phyloP scores from a whole-genome alignment of 2,888 invertebrate species.

The Parnassius mnemosyne region DNA sequence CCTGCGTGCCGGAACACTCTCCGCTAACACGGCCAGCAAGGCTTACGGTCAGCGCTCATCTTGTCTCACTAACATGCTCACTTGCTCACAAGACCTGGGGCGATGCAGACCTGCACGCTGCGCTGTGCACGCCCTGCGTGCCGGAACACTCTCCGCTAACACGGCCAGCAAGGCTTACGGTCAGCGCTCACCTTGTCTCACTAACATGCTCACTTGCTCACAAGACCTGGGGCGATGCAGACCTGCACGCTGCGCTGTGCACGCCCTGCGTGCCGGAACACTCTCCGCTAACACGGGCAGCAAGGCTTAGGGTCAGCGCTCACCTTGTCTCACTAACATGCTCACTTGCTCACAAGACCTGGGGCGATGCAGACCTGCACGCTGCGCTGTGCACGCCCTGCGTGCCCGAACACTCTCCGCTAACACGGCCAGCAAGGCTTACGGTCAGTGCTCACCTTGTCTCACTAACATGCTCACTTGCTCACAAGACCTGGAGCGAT shows the following conservation, averaged over 20 bases:
- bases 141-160: constrained; percentile 93
- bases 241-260: constrained; percentile 89
- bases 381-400: constrained; percentile 90
- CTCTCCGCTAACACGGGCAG: constrained; percentile 95
- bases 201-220: too few relatives aligned
- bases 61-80: too few relatives aligned
- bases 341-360: too few relatives aligned
- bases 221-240: constrained; percentile 93
- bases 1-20: constrained; percentile 90
- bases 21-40: constrained; percentile 95
- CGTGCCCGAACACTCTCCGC: constrained; percentile 93
- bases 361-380: constrained; percentile 92
- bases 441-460: constrained; percentile 68
- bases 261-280: constrained; percentile 90
- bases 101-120: constrained; percentile 90
- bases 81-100: constrained; percentile 95
- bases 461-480: too few relatives aligned
- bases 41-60: constrained; percentile 82
- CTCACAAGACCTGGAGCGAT: constrained; percentile 94
- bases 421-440: constrained; percentile 95
- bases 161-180: constrained; percentile 95
- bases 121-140: constrained; percentile 90
- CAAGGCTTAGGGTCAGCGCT: constrained; percentile 86
- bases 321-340: too few relatives aligned
- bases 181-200: constrained; percentile 36